Evolutionary conservation across 2,888 invertebrate genomes (phyloP).

Genomic region (Odiellus spinosus): DNA sequence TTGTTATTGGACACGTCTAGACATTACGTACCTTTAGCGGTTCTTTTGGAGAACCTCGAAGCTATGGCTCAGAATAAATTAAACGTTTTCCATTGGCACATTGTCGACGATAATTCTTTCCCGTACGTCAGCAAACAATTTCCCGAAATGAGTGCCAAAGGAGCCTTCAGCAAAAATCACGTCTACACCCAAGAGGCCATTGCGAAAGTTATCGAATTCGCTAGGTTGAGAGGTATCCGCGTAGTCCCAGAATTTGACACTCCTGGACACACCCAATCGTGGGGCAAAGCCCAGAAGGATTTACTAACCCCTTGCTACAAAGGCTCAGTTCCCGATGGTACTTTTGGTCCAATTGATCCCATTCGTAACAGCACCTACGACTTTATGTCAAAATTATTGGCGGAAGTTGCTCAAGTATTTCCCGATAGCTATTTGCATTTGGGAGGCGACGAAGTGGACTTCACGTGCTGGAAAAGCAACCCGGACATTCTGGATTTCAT

Average conservation of each 20-base stretch:
- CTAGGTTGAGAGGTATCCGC: constrained; percentile 61
- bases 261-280: constrained; percentile 72
- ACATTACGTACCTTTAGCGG: constrained; percentile 55
- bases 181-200: constrained; percentile 50
- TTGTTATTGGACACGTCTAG: constrained; percentile 76
- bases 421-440: constrained; percentile 35
- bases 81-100: constrained; percentile 80
- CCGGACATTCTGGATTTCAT: constrained; percentile 46
- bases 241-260: constrained; percentile 82
- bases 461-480: constrained; percentile 40
- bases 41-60: constrained; percentile 45
- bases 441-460: constrained; percentile 37
- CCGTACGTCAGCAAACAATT: constrained; percentile 45
- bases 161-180: constrained; percentile 45
- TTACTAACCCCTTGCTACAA: constrained; percentile 56
- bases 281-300: constrained; percentile 59
- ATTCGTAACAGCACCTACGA: constrained; percentile 26
- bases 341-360: constrained; percentile 67
- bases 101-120: constrained; percentile 77
- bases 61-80: constrained; percentile 79
- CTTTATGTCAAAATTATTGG: constrained; percentile 30
- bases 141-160: constrained; percentile 31
- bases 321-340: constrained; percentile 37
- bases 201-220: constrained; percentile 52
- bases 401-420: constrained; percentile 32